Percentiles rank a stretch among this genome's conserved stretches.
Evolutionary conservation across 2,113 vertebrate species (phyloP).

Genomic region (Ascaphus truei): DNA sequence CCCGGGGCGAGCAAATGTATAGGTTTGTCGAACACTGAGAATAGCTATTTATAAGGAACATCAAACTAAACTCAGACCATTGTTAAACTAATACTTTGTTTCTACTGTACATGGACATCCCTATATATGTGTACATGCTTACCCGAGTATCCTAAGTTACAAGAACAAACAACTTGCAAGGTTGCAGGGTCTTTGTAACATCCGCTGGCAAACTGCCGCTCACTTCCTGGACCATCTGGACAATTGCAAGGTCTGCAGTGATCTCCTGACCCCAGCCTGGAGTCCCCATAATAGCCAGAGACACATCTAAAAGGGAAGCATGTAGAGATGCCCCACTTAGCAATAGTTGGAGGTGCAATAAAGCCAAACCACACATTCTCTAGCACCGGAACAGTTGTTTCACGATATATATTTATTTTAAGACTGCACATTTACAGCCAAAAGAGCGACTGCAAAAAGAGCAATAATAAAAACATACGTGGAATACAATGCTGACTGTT

Average conservation of each 20-base stretch:
- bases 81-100: not conserved
- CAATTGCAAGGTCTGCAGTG: slow-evolving; percentile 92
- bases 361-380: no score
- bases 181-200: slow-evolving; percentile 78
- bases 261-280: slow-evolving; percentile 84
- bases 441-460: no score
- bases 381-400: no score
- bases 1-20: no score
- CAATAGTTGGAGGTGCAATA: no score
- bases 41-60: not conserved
- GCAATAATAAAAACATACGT: no score
- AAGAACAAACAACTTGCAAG: slow-evolving; percentile 78
- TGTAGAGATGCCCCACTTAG: not conserved
- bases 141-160: slow-evolving; percentile 84
- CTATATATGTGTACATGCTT: not conserved
- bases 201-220: slow-evolving; percentile 80
- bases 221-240: slow-evolving; percentile 80
- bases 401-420: no score
- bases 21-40: no score
- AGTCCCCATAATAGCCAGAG: slow-evolving; percentile 86
- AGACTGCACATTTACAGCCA: no score
- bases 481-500: no score
- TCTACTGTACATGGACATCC: not conserved
- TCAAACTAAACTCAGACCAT: not conserved
- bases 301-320: slow-evolving; percentile 67